Percentiles rank a stretch among this genome's conserved stretches.
phyloP scores from a whole-genome alignment of 2,888 invertebrate species.

The Chaitophorus viminalis region DNA sequence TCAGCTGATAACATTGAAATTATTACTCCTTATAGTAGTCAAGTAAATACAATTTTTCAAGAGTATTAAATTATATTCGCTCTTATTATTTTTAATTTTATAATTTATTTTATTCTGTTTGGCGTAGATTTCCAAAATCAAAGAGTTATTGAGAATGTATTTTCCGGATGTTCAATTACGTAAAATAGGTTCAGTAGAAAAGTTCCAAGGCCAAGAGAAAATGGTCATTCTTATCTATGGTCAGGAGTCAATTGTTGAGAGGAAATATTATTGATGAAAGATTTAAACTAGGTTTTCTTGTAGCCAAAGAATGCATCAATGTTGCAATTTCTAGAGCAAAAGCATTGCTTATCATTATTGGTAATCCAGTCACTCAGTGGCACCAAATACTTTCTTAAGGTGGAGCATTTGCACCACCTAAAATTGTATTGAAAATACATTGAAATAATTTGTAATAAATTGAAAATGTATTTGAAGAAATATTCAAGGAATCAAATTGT shows the following conservation, averaged over 20 bases:
- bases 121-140: conserved; percentile 74
- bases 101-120: conserved; percentile 64
- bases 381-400: too few species aligned
- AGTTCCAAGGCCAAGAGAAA: conserved; percentile 86
- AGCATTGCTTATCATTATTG: conserved; percentile 81
- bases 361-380: conserved; percentile 80
- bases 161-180: conserved; percentile 68
- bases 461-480: too few species aligned
- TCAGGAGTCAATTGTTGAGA: conserved; percentile 68
- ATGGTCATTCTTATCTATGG: conserved; percentile 79
- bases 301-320: conserved; percentile 83
- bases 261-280: conserved; percentile 67
- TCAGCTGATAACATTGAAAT: conserved; percentile 81
- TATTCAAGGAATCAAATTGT: too few species aligned
- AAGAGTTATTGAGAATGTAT: conserved; percentile 70
- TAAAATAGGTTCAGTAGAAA: conserved; percentile 84
- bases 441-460: too few species aligned
- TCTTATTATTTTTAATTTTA: neutral
- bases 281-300: conserved; percentile 77
- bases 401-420: too few species aligned
- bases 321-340: conserved; percentile 89
- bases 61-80: neutral
- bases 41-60: conserved; percentile 71
- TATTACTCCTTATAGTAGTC: conserved; percentile 91
- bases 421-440: too few species aligned